Evolutionary conservation across 2,888 invertebrate species (phyloP).

Genomic region (Eucera pruinosa): DNA sequence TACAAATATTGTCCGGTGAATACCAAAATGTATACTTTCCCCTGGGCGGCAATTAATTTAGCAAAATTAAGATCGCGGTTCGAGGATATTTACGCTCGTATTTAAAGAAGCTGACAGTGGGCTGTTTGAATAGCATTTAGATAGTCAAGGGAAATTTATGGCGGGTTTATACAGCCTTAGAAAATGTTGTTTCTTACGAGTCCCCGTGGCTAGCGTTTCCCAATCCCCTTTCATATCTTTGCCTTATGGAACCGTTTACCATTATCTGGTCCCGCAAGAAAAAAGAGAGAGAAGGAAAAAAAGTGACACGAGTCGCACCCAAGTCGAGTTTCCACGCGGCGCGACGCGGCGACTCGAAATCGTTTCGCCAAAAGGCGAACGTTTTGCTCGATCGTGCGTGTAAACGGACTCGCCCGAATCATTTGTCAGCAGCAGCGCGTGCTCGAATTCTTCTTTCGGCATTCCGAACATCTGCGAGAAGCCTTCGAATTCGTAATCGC

Average conservation of each 20-base stretch:
- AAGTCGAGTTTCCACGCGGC: background rate
- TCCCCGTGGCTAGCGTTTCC: slow-evolving; percentile 27
- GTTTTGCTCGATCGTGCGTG: slow-evolving; percentile 46
- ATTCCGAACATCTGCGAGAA: background rate
- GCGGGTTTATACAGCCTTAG: slow-evolving; percentile 48
- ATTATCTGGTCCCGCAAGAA: too few relatives aligned
- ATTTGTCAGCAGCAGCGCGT: slow-evolving; percentile 52
- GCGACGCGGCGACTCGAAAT: too few relatives aligned
- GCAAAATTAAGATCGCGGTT: background rate
- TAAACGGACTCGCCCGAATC: slow-evolving; percentile 43
- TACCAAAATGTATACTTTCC: too few relatives aligned
- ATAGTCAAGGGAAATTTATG: slow-evolving; percentile 49
- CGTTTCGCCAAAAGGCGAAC: slow-evolving; percentile 32
- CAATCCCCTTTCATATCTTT: slow-evolving; percentile 38
- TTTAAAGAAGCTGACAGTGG: background rate
- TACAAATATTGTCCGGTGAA: too few relatives aligned
- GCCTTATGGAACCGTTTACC: too few relatives aligned
- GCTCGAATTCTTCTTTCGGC: slow-evolving; percentile 30
- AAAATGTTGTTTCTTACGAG: slow-evolving; percentile 59
- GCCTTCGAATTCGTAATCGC: slow-evolving; percentile 20
- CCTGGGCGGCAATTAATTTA: too few relatives aligned
- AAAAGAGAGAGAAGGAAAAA: background rate
- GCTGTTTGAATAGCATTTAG: background rate
- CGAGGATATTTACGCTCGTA: too few relatives aligned
- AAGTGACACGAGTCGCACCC: slow-evolving; percentile 3